Evolutionary conservation across 2,113 vertebrate genomes (phyloP).

Genomic region (Corapipo altera): DNA sequence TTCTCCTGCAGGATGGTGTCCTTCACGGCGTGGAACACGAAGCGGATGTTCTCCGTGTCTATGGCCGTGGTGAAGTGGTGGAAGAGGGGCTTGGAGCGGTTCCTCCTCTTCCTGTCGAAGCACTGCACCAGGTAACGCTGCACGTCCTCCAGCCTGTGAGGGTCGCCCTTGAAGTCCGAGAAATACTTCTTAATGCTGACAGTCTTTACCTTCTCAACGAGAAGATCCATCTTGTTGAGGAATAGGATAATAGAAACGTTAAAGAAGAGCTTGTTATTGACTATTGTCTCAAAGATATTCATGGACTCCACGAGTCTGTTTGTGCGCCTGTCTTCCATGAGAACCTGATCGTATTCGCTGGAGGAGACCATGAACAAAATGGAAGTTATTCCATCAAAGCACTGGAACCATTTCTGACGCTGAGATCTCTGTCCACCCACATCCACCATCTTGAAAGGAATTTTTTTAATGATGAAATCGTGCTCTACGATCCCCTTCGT

Average conservation of each 20-base stretch:
- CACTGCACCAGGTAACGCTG: slow-evolving; percentile 92
- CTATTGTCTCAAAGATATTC: slow-evolving; percentile 98
- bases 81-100: slow-evolving; percentile 90
- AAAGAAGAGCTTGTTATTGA: slow-evolving; percentile 98
- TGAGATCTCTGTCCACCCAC: slow-evolving; percentile 96
- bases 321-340: slow-evolving; percentile 96
- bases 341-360: slow-evolving; percentile 93
- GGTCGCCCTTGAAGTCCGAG: slow-evolving; percentile 89
- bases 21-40: slow-evolving; percentile 95
- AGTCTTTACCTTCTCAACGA: slow-evolving; percentile 89
- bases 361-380: slow-evolving; percentile 98
- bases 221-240: slow-evolving; percentile 97
- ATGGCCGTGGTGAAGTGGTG: slow-evolving; percentile 98
- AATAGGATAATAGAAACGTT: slow-evolving; percentile 97
- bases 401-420: slow-evolving; percentile 98
- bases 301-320: slow-evolving; percentile 95
- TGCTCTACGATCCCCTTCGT: slow-evolving; percentile 98
- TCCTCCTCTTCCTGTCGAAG: slow-evolving; percentile 90
- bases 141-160: slow-evolving; percentile 87
- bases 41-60: slow-evolving; percentile 97
- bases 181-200: slow-evolving; percentile 94
- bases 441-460: slow-evolving; percentile 98
- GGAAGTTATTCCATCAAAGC: slow-evolving; percentile 95
- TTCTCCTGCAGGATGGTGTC: slow-evolving; percentile 98
- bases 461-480: slow-evolving; percentile 96